These are phyloP conservation scores for Nomia melanderi DNA, from an alignment of 1,140 invertebrate genomes.

Conservation along the genomic window DNA sequence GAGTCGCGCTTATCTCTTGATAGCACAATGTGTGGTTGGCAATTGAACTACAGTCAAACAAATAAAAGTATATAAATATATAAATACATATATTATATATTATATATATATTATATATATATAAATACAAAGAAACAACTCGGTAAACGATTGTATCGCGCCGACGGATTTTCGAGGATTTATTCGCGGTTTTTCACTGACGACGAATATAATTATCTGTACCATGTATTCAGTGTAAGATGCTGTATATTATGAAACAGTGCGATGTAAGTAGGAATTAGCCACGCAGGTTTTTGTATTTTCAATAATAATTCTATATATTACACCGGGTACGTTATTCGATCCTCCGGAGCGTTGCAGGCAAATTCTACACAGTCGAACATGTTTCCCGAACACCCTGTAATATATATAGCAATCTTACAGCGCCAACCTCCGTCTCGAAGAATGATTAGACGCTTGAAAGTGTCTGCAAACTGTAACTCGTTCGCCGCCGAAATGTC, in stretches of 20 bases:
- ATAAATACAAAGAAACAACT: conserved; percentile 12
- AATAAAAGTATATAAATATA: background rate
- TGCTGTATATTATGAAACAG: conserved; percentile 32
- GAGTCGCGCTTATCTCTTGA: background rate
- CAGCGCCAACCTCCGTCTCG: too few relatives aligned
- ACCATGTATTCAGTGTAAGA: conserved; percentile 24
- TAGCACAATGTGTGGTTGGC: conserved; percentile 21
- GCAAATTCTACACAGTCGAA: too few relatives aligned
- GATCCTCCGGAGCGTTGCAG: background rate
- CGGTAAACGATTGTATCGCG: background rate
- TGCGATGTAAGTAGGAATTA: conserved; percentile 36
- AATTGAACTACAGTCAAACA: conserved; percentile 21
- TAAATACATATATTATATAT: too few relatives aligned
- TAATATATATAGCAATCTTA: too few relatives aligned
- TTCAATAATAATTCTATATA: conserved; percentile 47
- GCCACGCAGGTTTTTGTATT: conserved; percentile 36
- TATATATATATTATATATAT: too few relatives aligned
- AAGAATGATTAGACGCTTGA: background rate
- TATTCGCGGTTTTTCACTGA: conserved; percentile 20
- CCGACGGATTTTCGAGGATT: conserved; percentile 40
- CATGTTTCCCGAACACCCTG: too few relatives aligned
- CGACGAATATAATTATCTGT: conserved; percentile 7
- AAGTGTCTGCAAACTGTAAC: background rate
- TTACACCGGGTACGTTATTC: background rate
- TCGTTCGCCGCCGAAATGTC: background rate